Base-by-base conservation (phyloP, 2,888 invertebrate genomes). In the Melinopterus prodromus region DNA sequence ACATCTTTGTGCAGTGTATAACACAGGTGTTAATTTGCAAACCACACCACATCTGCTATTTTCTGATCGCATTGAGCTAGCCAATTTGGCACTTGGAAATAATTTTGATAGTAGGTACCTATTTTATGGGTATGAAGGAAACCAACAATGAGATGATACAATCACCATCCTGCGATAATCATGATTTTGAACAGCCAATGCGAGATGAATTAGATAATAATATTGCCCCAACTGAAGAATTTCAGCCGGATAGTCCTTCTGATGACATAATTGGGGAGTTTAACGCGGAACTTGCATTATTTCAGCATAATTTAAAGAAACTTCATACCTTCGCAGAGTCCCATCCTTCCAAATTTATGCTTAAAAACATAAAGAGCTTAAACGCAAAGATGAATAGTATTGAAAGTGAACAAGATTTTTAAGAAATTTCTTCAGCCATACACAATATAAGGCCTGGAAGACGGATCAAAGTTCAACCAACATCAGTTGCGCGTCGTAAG, bases 111-210 rank as follows among this genome's bases (percentile, higher is more conserved):
- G 53, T 3, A 53, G 5, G 53, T 3, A 53, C 53, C 53, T 53
- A 3, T 53, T 53, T 53, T 53, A 53, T 53, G 5, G 53, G 53
- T 53, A 53, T 53, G 53, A 53, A 9, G 53, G 53, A 53, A 53
- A 53, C 53, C 53, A 53, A 53, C 53, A 53, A 53, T 53, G 53
- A 53, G 53, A 53, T 53, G 53, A 53, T 53, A 53, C 53, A 53
- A 53, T 53, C 53, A 53, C 53, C 53, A 53, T 53, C 53, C 53
- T 1, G 53, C 53, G 1, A 53, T 53, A 53, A 53, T 53, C 53
- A 53, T 53, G 53, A 53, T 53, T 53, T 53, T 53, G 53, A 53
- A 53, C 53, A 53, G 53, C 53, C 53, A 53, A 53, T 53, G 53
- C 53, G 53, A 53, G 53, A 53, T 53, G 53, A 53, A 53, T 6